phyloP scores from a whole-genome alignment of 92 coral and sea anemone genomes.

The Palythoa heliodiscus region DNA sequence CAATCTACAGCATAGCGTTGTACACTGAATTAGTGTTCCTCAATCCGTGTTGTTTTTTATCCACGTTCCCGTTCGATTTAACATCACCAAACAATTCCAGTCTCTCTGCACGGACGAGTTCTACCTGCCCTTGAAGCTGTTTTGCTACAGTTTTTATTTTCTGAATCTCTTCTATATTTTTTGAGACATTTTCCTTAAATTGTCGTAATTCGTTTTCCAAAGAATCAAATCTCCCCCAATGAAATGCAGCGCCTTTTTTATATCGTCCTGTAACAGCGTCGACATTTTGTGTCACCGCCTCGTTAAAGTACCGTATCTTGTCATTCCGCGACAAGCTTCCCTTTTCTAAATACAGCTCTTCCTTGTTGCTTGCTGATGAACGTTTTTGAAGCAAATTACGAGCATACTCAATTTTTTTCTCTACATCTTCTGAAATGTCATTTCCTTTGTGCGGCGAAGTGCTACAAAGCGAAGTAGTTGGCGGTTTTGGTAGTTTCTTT shows the following conservation, averaged over 20 bases:
- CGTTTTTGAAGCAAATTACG: slow-evolving; percentile 26
- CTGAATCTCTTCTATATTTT: slow-evolving; percentile 21
- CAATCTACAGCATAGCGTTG: slow-evolving; percentile 33
- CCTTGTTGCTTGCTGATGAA: not conserved
- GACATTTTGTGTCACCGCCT: not conserved
- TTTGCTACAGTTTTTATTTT: not conserved
- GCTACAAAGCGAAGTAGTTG: slow-evolving; percentile 31
- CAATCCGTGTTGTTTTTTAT: not conserved
- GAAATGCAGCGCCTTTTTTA: not conserved
- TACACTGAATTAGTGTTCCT: not conserved
- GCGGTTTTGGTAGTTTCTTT: slow-evolving; percentile 19
- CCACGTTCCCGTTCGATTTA: not conserved
- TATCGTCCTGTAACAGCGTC: not conserved
- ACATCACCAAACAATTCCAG: not conserved
- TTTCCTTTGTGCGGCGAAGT: slow-evolving; percentile 26
- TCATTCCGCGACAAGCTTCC: not conserved
- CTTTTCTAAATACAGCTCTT: not conserved
- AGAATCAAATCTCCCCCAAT: not conserved
- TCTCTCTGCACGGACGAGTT: slow-evolving; percentile 13
- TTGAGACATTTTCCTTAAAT: slow-evolving; percentile 9
- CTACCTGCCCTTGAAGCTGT: not conserved
- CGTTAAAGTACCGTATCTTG: not conserved
- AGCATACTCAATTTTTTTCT: slow-evolving; percentile 27
- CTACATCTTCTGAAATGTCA: slow-evolving; percentile 30
- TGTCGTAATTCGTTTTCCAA: slow-evolving; percentile 17